phyloP scores from a whole-genome alignment of 2,888 invertebrate genomes.

The Pyrgus malvae region DNA sequence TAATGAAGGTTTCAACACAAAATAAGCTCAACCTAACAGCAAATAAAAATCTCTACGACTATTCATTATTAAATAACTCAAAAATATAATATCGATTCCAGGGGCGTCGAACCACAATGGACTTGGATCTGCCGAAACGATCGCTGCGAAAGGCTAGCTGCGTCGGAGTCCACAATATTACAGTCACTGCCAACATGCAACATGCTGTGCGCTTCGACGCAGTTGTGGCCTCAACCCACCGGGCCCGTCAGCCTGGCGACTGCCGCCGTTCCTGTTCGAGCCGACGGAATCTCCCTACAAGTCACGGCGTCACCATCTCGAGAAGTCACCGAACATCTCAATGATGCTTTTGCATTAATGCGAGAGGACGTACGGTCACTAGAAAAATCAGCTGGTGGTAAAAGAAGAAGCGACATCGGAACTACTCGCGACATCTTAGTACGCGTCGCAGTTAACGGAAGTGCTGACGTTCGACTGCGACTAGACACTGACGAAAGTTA shows the following conservation, averaged over 20 bases:
- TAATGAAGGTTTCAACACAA: too few species aligned
- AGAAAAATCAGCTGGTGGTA: constrained; percentile 59
- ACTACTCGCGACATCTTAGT: constrained; percentile 67
- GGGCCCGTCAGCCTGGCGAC: constrained; percentile 85
- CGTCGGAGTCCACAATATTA: constrained; percentile 59
- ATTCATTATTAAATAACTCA: neutral
- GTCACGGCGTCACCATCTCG: constrained; percentile 59
- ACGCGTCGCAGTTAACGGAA: constrained; percentile 78
- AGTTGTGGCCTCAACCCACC: constrained; percentile 92
- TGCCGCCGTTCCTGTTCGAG: constrained; percentile 82
- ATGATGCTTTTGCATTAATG: constrained; percentile 77
- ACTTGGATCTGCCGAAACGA: constrained; percentile 88
- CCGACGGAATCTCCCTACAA: constrained; percentile 75
- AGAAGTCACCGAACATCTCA: constrained; percentile 62
- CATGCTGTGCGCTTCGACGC: constrained; percentile 88
- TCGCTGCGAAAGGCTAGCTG: constrained; percentile 84
- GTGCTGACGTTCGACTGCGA: constrained; percentile 79
- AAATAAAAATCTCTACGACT: too few species aligned
- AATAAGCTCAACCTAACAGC: too few species aligned
- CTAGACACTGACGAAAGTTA: constrained; percentile 89
- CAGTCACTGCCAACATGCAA: constrained; percentile 88
- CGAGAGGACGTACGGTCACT: constrained; percentile 72
- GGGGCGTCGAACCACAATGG: constrained; percentile 84
- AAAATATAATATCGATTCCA: constrained; percentile 47
- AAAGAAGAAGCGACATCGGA: constrained; percentile 51